Percentiles rank a stretch among this genome's conserved stretches.
Evolutionary conservation across 2,888 invertebrate genomes (phyloP).

Genomic region (Tortricodes alternella): DNA sequence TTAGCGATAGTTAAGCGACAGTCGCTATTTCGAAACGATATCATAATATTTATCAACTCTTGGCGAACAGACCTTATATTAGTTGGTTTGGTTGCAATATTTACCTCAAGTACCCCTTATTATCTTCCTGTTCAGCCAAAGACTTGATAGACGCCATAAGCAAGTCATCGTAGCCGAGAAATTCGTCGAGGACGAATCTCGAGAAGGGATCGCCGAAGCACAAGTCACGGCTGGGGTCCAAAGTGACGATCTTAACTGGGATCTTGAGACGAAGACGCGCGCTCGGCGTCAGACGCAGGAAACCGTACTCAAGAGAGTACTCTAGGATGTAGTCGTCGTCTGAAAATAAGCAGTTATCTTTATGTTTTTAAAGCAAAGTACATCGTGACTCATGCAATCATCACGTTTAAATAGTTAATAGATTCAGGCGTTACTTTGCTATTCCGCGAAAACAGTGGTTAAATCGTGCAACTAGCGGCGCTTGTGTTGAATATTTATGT

Average conservation of each 20-base stretch:
- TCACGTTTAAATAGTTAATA: too few species aligned
- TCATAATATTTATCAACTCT: too few species aligned
- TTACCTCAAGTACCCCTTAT: slow-evolving; percentile 95
- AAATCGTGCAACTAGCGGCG: too few species aligned
- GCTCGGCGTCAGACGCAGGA: slow-evolving; percentile 93
- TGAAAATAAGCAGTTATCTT: slow-evolving; percentile 55
- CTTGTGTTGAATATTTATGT: too few species aligned
- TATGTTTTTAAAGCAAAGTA: too few species aligned
- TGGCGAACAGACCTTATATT: too few species aligned
- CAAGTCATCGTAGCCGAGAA: slow-evolving; percentile 98
- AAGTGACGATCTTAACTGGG: slow-evolving; percentile 92
- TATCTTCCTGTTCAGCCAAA: slow-evolving; percentile 97
- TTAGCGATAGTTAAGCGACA: too few species aligned
- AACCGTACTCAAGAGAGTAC: slow-evolving; percentile 98
- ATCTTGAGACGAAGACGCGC: slow-evolving; percentile 94
- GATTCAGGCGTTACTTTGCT: too few species aligned
- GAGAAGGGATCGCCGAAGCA: slow-evolving; percentile 98
- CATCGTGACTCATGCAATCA: too few species aligned
- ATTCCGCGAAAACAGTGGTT: too few species aligned
- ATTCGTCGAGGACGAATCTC: slow-evolving; percentile 93
- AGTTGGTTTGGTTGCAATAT: not conserved
- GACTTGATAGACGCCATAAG: slow-evolving; percentile 98
- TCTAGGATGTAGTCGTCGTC: slow-evolving; percentile 98
- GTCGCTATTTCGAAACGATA: too few species aligned
- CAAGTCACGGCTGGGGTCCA: slow-evolving; percentile 93